Conservation (phyloP, 2,113 vertebrate species). For the Anhinga rufa region DNA sequence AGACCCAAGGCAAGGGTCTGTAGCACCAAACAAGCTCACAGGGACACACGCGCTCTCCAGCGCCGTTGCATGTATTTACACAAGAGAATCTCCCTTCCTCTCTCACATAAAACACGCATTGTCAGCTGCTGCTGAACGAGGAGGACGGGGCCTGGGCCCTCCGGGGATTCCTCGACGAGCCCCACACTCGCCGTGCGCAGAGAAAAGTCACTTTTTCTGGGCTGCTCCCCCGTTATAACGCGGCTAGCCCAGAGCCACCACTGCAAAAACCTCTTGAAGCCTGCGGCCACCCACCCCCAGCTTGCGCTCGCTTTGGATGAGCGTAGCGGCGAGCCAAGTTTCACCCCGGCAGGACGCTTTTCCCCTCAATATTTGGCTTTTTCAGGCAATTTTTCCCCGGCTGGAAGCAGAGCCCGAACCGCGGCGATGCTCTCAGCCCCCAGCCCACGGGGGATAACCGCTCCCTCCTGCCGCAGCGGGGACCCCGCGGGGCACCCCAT, state of each 20-base stretch:
- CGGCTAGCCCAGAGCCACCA: fast-evolving
- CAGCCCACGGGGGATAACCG: neutral
- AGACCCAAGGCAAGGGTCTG: neutral
- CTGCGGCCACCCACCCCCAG: neutral
- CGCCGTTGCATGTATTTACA: fast-evolving
- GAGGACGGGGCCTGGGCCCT: neutral
- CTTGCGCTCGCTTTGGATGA: neutral
- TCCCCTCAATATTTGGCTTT: neutral
- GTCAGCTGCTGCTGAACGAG: neutral
- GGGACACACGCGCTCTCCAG: neutral
- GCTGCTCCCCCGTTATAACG: fast-evolving
- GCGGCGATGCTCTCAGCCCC: neutral
- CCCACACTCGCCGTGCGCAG: neutral
- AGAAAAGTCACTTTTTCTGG: neutral
- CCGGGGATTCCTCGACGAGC: neutral
- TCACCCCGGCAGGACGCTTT: neutral
- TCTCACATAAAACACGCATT: neutral
- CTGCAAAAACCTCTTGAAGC: neutral
- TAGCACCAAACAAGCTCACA: neutral
- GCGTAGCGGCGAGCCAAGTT: neutral
- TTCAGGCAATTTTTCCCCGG: neutral
- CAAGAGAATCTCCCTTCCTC: neutral
- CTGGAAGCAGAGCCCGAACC: neutral
- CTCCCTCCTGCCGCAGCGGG: no score
- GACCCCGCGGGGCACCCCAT: neutral